Conservation (phyloP, 2,113 vertebrate species). For the Natator depressus region DNA sequence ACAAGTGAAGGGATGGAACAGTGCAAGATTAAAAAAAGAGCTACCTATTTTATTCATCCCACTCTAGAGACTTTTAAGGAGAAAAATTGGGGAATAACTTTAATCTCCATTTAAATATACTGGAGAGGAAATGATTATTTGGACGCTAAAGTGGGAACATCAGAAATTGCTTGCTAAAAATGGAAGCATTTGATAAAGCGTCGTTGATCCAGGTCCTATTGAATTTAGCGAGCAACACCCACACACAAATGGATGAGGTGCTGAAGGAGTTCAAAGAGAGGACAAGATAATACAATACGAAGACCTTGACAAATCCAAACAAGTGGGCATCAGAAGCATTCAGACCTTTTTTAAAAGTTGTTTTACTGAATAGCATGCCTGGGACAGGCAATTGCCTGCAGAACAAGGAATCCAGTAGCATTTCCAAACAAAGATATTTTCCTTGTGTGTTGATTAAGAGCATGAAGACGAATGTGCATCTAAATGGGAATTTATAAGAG, state of each 20-base stretch:
- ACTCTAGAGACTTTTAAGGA: neutral
- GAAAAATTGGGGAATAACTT: neutral
- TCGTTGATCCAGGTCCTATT: neutral
- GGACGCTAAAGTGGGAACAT: rapidly evolving
- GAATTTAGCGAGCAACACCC: neutral
- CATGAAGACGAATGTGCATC: neutral
- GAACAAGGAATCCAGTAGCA: neutral
- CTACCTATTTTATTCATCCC: neutral
- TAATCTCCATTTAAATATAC: neutral
- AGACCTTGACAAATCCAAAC: neutral
- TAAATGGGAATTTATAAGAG: neutral
- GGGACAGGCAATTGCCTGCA: neutral
- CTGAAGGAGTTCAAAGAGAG: neutral
- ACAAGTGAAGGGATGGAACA: neutral
- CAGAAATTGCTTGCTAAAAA: neutral
- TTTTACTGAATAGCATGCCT: rapidly evolving
- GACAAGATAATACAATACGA: neutral
- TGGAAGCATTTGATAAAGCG: neutral
- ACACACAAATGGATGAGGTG: neutral
- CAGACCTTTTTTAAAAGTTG: neutral
- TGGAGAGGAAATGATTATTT: neutral
- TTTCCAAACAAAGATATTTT: neutral
- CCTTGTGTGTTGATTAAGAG: neutral
- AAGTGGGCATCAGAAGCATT: neutral
- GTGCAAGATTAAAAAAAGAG: rapidly evolving